Conservation (phyloP, 1,140 invertebrate species). For the Bombyx mori region DNA sequence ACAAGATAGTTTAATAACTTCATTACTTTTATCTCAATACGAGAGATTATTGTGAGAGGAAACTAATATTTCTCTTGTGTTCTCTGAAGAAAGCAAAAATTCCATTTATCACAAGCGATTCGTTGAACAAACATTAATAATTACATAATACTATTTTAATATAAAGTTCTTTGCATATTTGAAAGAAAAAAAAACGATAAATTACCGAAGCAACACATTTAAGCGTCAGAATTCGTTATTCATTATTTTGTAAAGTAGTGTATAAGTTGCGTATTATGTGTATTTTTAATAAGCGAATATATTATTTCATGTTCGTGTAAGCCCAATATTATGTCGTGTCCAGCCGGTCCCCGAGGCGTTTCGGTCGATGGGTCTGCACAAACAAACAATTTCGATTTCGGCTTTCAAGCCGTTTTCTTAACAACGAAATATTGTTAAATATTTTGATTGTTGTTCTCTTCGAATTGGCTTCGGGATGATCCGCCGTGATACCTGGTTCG, state of each 20-base stretch:
- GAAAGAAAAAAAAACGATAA: too few relatives aligned
- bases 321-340: conserved; percentile 10
- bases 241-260: too few relatives aligned
- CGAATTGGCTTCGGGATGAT: conserved; percentile 26
- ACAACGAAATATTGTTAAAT: conserved; percentile 19
- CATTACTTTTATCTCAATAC: too few relatives aligned
- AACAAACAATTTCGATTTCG: conserved; percentile 18
- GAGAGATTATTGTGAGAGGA: too few relatives aligned
- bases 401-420: conserved; percentile 22
- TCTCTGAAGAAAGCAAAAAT: too few relatives aligned
- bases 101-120: too few relatives aligned
- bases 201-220: too few relatives aligned
- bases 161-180: conserved; percentile 11
- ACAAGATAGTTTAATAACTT: too few relatives aligned
- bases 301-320: conserved; percentile 10
- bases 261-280: background rate
- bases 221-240: too few relatives aligned
- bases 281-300: conserved; percentile 5
- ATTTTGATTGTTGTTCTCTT: conserved; percentile 14
- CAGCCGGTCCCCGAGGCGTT: conserved; percentile 26
- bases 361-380: conserved; percentile 22
- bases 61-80: too few relatives aligned
- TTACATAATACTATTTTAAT: conserved; percentile 2
- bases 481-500: conserved; percentile 31
- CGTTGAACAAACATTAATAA: background rate